Conservation (phyloP, 2,888 invertebrate species). For the Emmelina monodactyla region DNA sequence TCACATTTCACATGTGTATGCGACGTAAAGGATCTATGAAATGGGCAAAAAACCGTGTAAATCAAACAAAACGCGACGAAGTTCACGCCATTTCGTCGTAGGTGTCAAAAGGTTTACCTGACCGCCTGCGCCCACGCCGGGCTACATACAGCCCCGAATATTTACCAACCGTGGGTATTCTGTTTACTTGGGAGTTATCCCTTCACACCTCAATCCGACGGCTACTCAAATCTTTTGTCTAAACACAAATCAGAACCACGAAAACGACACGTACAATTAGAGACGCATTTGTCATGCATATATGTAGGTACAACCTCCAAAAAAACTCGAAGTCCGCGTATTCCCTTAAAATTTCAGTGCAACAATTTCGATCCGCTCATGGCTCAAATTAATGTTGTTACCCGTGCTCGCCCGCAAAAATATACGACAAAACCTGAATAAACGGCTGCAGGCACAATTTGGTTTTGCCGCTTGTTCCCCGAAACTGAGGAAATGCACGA, state of each 20-base stretch:
- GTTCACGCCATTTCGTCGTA: constrained; percentile 47
- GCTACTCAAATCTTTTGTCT: constrained; percentile 52
- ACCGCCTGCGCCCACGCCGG: constrained; percentile 48
- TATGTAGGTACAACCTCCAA: constrained; percentile 6
- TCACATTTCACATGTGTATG: constrained; percentile 26
- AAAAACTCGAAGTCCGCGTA: constrained; percentile 4
- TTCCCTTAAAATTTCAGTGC: no score
- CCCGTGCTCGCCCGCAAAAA: constrained; percentile 45
- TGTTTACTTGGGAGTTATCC: constrained; percentile 59
- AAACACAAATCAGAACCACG: constrained; percentile 36
- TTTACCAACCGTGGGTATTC: constrained; percentile 45
- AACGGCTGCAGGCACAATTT: constrained; percentile 52
- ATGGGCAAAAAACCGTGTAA: constrained; percentile 42
- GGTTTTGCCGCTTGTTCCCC: constrained; percentile 54
- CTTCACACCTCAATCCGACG: constrained; percentile 45
- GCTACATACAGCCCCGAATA: constrained; percentile 31
- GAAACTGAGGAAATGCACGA: constrained; percentile 56
- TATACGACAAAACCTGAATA: constrained; percentile 61
- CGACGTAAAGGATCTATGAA: constrained; percentile 32
- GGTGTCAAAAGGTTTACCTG: constrained; percentile 67
- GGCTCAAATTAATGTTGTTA: constrained; percentile 40
- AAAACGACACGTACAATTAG: constrained; percentile 29
- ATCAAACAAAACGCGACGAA: constrained; percentile 50
- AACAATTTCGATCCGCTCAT: constrained; percentile 31
- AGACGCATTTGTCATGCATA: constrained; percentile 16